Base-by-base conservation (phyloP, 2,113 vertebrate genomes). In the Hypomesus transpacificus region DNA sequence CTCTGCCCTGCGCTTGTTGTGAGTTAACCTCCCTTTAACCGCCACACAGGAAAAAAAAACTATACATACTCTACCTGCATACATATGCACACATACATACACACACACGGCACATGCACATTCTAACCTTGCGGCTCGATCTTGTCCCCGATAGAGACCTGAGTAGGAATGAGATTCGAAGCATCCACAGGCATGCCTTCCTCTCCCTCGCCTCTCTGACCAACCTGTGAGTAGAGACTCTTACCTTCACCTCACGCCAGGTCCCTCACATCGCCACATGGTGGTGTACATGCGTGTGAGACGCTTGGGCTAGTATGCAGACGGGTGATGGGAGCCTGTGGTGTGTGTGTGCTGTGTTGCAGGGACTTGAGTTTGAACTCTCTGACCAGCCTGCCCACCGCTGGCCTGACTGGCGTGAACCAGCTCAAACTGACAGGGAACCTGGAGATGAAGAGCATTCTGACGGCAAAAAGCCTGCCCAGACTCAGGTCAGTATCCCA, bases 371-470 rank as follows among this genome's bases (percentile, higher is more conserved):
- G 95, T 87, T 92, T 93, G 87, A 99, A 98, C 72, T 91, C 93
- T 24, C 88, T 99, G 76, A 87, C 87, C 79, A 90, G 90, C 52
- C 78, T 97, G 82, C 93, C 96, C 59, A 91, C 91, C 0, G 88
- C 91, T 79, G 96, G 97, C 79, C 83, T 98, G 70, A 90, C 78
- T 68, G 81, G 91, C 6, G 85, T 99, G 71, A 96, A 93, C 84
- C 97, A 98, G 24, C 91, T 99, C 65, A 99, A 98, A 77, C 93
- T 99, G 69, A 90, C 92, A 14, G 96, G 95, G 66, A 99, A 99
- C 84, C 86, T 91, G 2, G 87, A 94, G 62, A 76, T 98, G 89
- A 97, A 95, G 76, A 94, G 91, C 75, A 89, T 93, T 22, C 87
- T 99, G 71, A 79, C 89, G 73, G 92, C 95, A 0, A 94, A 94